Base-by-base conservation (phyloP, 1,140 invertebrate species). In the Bombus soroeensis region DNA sequence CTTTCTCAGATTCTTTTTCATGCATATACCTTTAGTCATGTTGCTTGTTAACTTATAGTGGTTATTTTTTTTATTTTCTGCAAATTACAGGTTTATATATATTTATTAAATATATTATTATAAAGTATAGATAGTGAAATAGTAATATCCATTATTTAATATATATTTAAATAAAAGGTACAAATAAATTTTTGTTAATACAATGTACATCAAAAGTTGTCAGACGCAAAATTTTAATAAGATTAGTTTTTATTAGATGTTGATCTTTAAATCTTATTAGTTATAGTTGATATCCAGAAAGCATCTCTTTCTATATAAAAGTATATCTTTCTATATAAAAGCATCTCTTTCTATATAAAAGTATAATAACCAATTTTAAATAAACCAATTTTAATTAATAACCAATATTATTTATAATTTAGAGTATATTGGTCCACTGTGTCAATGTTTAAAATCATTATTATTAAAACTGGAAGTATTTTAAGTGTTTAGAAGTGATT, bases 171-270 rank as follows among this genome's bases (percentile, higher is more conserved):
- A 53, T 53, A 28, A 64, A 13, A 47, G 3, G 5, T 72, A 62
- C 18, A 70, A 75, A 41, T 18, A 53, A 43, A 25, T 76, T 76
- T 39, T 73, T 32, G 18, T 32, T 70, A 72, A 43, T 47, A 47
- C 25, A 74, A 47, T 62, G 15, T 47, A 53, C 18, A 39, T 34
- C 10, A 39, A 59, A 43, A 57, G 34, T 74, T 53, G 28, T 41
- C 71, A 47, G 37, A 66, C 10, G 70, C 47, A 85, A 85, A 74
- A 81, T 85, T 85, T 85, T 85, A 85, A 85, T 85, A 85, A 85
- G 84, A 81, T 85, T 34, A 41, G 43, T 72, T 62, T 68, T 34
- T 34, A 34, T 66, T 66, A 34, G 32, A 66, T 66, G 2, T 34
- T 66, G 15, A 34, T 22, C 34, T 66, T 74, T 57, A 74, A 13